Percentiles rank a stretch among this genome's conserved stretches.
Evolutionary conservation across 2,797 vertebrate species (phyloP).

Genomic region (Clarias fuscus): DNA sequence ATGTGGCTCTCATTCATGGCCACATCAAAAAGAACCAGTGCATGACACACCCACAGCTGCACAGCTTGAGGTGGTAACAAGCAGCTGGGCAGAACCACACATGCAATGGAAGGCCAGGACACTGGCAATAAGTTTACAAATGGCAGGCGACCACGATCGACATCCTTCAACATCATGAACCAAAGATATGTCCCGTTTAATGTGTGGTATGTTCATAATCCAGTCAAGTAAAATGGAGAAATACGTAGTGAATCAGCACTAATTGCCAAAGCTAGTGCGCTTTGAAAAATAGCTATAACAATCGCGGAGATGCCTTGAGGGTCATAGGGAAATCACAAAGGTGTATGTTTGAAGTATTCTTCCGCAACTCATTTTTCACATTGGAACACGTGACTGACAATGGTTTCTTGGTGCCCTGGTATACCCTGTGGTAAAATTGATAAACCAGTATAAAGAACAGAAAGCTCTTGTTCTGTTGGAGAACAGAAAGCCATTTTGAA

Average conservation of each 20-base stretch:
- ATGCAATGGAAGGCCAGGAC: neutral
- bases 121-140: neutral
- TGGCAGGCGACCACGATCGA: neutral
- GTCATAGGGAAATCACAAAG: neutral
- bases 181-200: neutral
- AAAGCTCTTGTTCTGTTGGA: no score
- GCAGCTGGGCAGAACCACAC: conserved; percentile 34
- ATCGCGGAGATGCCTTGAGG: no score
- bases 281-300: no score
- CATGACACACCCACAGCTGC: conserved; percentile 59
- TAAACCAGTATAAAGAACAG: no score
- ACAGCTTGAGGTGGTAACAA: conserved; percentile 22
- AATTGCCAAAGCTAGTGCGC: no score
- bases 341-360: conserved; percentile 38
- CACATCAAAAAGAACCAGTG: conserved; percentile 72
- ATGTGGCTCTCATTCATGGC: conserved; percentile 69
- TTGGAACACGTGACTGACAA: neutral
- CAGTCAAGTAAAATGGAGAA: neutral
- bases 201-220: neutral
- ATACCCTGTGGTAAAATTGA: no score
- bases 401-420: no score
- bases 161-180: neutral
- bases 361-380: neutral
- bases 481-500: no score
- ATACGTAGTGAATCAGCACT: no score